A percentile compares a stretch with the other conserved stretches of the same genome.
Evolutionary conservation across 2,888 invertebrate species (phyloP).

Genomic region (Ecdyonurus torrentis): DNA sequence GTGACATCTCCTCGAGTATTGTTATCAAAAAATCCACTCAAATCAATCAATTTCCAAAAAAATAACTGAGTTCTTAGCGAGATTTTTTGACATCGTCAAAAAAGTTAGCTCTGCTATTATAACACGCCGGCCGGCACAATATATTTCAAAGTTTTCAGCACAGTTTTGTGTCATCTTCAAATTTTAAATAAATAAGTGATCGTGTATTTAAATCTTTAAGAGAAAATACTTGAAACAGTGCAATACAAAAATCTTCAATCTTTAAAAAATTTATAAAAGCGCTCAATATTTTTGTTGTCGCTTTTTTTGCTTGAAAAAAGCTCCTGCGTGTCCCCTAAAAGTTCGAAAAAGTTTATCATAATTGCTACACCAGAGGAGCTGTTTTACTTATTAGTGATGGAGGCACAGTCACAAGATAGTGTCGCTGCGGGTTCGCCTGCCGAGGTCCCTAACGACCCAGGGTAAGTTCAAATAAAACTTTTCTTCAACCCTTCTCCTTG

Average conservation of each 20-base stretch:
- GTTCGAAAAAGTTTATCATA: not conserved
- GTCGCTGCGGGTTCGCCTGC: slow-evolving; percentile 62
- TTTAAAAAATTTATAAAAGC: too few relatives aligned
- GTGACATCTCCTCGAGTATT: not conserved
- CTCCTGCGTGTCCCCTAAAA: not conserved
- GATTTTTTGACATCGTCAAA: not conserved
- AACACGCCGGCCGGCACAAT: not conserved
- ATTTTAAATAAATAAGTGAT: not conserved
- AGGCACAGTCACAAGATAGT: slow-evolving; percentile 62
- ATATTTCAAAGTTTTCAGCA: not conserved
- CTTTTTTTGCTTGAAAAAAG: not conserved
- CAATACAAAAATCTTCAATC: too few relatives aligned
- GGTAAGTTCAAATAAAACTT: slow-evolving; percentile 38
- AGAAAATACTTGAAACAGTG: too few relatives aligned
- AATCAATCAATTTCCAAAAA: too few relatives aligned
- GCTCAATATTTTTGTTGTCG: not conserved
- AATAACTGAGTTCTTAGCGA: not conserved
- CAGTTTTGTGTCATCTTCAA: too few relatives aligned
- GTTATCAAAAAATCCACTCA: not conserved
- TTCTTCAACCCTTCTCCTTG: not conserved
- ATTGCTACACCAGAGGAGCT: slow-evolving; percentile 3
- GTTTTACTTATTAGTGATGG: slow-evolving; percentile 31
- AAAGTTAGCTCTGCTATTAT: not conserved
- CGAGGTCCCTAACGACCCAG: slow-evolving; percentile 89
- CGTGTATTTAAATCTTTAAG: not conserved